Evolutionary conservation across 2,888 invertebrate genomes (phyloP), one percentile per base, ranked within the genome.

Genomic region (Lepidonotus clava): DNA sequence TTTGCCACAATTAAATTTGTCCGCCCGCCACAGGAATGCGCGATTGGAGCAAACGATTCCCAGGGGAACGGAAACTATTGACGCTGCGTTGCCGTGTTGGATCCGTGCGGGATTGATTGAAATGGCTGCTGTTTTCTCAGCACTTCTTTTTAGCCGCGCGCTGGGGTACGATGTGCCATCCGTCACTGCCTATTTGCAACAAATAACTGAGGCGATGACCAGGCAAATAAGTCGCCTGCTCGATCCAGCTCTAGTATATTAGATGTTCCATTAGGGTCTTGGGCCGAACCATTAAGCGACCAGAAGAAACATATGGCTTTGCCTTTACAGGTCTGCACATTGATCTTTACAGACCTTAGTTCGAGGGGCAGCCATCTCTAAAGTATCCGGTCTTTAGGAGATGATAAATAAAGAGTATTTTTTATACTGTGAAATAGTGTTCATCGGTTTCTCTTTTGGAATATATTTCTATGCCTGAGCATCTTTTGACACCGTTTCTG

Each of bases 1-100:
- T 61, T 61, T 61, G 28, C 61, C 61, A 11, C 61, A 61, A 61
- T 61, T 61, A 61, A 61, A 61, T 61, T 61, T 61, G 61, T 32
- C 61, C 11, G 61, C 24, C 28, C 61, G 61, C 61, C 61, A 61
- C 61, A 61, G 11, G 61, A 61, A 61, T 61, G 24, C 61, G 28
- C n/a, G 61, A 61, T 28, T 61, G 28, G 61, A 61, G 4, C n/a
- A 32, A 28, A 24, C n/a, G 61, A 61, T 61, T 61, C 61, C 61
- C 61, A 61, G 28, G 28, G 28, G 61, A 61, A 61, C 28, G n/a
- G 61, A 32, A 61, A n/a, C 61, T 61, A 61, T 61, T 61, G 61
- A 28, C 61, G 61, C 6, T 24, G n/a, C 28, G n/a, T 61, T 61
- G 61, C 61, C 61, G 61, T 61, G 61, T 32, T 28, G 61, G 61